Evolutionary conservation across 2,113 vertebrate genomes (phyloP).

Genomic region (Gasterosteus aculeatus): DNA sequence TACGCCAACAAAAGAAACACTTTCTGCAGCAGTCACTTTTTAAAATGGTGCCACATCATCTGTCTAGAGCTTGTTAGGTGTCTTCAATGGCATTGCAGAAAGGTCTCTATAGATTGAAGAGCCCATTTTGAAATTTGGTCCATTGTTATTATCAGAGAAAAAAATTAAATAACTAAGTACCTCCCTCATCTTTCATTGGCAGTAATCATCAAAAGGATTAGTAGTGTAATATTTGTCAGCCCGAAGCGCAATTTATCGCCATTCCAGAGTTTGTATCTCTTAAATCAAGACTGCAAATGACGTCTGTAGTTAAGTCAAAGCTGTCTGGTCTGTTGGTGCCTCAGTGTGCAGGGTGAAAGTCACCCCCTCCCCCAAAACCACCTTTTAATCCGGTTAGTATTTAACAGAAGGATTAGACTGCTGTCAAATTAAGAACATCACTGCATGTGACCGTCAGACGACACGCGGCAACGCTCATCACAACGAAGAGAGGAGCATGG

Average conservation of each 20-base stretch:
- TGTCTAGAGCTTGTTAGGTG: background rate
- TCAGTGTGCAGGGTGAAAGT: constrained; percentile 16
- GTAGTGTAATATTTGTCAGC: constrained; percentile 4
- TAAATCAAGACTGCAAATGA: constrained; percentile 7
- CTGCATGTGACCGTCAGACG: constrained; percentile 31
- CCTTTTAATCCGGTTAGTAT: constrained; percentile 40
- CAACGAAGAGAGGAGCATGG: constrained; percentile 9
- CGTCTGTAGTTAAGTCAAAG: constrained; percentile 16
- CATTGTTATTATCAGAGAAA: background rate
- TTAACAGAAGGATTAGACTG: constrained; percentile 32
- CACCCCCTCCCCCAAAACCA: constrained; percentile 25
- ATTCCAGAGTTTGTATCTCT: constrained; percentile 17
- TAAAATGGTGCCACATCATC: background rate
- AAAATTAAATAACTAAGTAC: background rate
- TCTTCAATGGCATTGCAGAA: background rate
- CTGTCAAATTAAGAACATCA: constrained; percentile 31
- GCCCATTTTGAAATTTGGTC: background rate
- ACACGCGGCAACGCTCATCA: constrained; percentile 23
- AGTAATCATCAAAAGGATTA: constrained; percentile 47
- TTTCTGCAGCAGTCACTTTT: background rate
- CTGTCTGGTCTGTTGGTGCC: constrained; percentile 11
- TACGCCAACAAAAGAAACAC: background rate
- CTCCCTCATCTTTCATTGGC: constrained; percentile 27
- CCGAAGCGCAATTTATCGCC: constrained; percentile 15
- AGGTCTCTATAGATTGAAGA: background rate